phyloP scores from a whole-genome alignment of 2,113 vertebrate species.

The Onychostruthus taczanowskii region DNA sequence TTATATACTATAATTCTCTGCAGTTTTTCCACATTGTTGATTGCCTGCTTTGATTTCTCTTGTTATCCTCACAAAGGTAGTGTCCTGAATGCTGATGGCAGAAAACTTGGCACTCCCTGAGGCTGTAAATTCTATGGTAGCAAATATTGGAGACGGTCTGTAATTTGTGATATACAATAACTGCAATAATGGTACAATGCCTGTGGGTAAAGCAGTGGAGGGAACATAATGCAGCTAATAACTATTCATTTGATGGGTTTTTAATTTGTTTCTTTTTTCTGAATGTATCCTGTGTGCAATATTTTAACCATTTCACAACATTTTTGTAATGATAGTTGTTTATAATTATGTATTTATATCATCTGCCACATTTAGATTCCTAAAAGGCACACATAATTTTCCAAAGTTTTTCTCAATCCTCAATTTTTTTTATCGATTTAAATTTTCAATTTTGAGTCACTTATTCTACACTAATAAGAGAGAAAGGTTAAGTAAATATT shows the following conservation, averaged over 20 bases:
- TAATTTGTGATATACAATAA: constrained; percentile 37
- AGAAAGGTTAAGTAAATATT: not conserved
- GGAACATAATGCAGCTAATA: constrained; percentile 30
- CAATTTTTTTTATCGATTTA: not conserved
- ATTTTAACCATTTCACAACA: not conserved
- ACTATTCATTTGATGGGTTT: not conserved
- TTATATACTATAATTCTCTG: not conserved
- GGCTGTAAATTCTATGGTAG: not conserved
- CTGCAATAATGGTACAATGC: not conserved
- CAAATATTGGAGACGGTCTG: not conserved
- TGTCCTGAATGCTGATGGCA: not conserved
- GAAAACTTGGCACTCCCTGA: not conserved
- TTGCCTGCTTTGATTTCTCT: not conserved
- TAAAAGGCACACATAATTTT: not conserved
- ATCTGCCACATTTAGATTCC: not conserved
- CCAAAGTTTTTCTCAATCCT: not conserved
- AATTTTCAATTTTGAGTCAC: not conserved
- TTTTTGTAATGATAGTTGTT: not conserved
- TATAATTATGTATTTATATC: not conserved
- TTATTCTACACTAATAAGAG: not conserved
- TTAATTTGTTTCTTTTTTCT: not conserved
- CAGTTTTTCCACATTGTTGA: not conserved
- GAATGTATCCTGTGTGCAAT: not conserved
- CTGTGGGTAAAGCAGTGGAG: constrained; percentile 4
- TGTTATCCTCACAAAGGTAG: not conserved